Percentiles rank a stretch among this genome's conserved stretches.
Evolutionary conservation across 1,140 invertebrate species (phyloP).

Genomic region (Maniola jurtina): DNA sequence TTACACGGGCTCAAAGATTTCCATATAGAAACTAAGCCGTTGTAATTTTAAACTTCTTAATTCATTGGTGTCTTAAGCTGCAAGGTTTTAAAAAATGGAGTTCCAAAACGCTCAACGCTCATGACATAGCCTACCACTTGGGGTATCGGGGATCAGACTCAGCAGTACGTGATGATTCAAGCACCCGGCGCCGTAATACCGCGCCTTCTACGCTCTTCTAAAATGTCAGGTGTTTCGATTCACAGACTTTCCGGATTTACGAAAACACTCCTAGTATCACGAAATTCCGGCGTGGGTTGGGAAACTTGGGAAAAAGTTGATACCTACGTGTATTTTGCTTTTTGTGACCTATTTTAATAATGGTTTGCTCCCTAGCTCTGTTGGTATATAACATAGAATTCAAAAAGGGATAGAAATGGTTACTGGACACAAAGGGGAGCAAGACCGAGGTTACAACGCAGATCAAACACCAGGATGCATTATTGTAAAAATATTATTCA

Average conservation of each 20-base stretch:
- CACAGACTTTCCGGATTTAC: conserved; percentile 24
- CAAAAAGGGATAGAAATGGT: too few species aligned
- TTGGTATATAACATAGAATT: neutral
- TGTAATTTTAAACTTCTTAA: too few species aligned
- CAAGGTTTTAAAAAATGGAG: too few species aligned
- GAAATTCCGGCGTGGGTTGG: neutral
- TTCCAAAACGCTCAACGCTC: neutral
- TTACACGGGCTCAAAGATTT: too few species aligned
- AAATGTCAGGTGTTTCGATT: conserved; percentile 31
- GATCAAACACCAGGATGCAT: too few species aligned
- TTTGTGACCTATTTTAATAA: conserved; percentile 9
- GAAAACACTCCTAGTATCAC: conserved; percentile 7
- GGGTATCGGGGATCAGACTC: conserved; percentile 29
- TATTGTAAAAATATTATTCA: too few species aligned
- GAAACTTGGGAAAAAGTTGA: neutral
- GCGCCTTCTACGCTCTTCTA: conserved; percentile 25
- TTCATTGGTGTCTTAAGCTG: too few species aligned
- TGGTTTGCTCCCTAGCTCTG: neutral
- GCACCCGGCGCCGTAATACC: conserved; percentile 26
- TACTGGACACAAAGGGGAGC: too few species aligned
- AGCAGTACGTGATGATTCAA: conserved; percentile 33
- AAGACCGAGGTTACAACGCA: too few species aligned
- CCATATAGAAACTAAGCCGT: too few species aligned
- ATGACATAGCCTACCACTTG: conserved; percentile 1
- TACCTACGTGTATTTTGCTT: neutral